Base-by-base conservation (phyloP, 2,888 invertebrate species). In the Ophraella communa region DNA sequence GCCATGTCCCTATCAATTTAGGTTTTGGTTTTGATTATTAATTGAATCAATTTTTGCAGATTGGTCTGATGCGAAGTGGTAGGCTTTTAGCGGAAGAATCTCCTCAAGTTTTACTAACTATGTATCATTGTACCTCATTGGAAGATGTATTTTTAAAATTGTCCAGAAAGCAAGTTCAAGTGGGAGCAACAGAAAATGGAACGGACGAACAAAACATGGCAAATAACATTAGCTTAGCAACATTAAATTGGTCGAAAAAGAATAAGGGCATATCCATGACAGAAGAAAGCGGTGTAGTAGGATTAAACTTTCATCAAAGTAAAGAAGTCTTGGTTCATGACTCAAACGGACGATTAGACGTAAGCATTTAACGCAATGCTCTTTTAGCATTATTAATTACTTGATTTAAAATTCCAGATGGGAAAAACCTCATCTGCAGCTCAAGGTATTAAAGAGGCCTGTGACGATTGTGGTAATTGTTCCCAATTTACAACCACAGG, bases 71-170 rank as follows among this genome's bases (percentile, higher is more conserved):
- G 96, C 86, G 97, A 69, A 94, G 92, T 78, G 97, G 97, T 0
- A 87, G 92, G 59, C 85, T 97, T 53, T 83, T 97, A 74, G 96
- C 96, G 0, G 96, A 97, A 84, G 93, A 95, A 81, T 92, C 91
- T 11, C 96, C 96, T 0, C 90, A 91, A 71, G 89, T 90, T 11
- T 86, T 96, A 45, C 86, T 97, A 53, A 87, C 91, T 52, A 91
- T 92, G 87, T 94, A 94, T 84, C 89, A 88, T 77, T 94, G 94
- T 79, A 87, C 89, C 67, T 91, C 92, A 11, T 84, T 97, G 4
- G 97, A 97, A 82, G 95, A 95, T 74, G 96, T 96, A 1, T 97
- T 97, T 84, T 86, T 97, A 62, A 94, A 95, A 82, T 84, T 97
- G 17, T 93, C 93, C 24, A 86, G 94, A 75, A 90, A 91, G 77